phyloP scores from a whole-genome alignment of 2,797 vertebrate species.

The Enoplosus armatus region DNA sequence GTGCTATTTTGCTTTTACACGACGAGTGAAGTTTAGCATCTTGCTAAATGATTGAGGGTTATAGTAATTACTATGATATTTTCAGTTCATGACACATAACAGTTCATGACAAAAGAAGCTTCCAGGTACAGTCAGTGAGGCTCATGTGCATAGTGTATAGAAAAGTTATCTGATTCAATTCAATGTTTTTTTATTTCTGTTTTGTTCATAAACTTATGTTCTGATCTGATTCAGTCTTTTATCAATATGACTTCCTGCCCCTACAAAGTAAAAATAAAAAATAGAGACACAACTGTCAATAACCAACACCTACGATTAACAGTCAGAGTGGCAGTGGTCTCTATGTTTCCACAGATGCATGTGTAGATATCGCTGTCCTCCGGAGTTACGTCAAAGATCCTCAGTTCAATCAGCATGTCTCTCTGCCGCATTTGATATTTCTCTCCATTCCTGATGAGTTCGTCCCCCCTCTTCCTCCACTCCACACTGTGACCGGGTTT shows the following conservation, averaged over 20 bases:
- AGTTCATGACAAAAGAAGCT: not conserved
- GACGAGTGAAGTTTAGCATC: not conserved
- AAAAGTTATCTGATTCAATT: not conserved
- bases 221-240: not conserved
- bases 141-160: not conserved
- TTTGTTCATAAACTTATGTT: not conserved
- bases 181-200: not conserved
- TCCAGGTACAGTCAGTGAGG: too few species aligned
- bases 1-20: not conserved
- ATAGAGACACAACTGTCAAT: not conserved
- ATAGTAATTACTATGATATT: not conserved
- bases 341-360: conserved; percentile 85
- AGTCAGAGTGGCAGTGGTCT: conserved; percentile 86
- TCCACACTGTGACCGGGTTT: conserved; percentile 73
- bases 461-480: conserved; percentile 84
- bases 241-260: too few species aligned
- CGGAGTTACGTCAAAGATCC: conserved; percentile 80
- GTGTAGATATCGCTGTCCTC: conserved; percentile 89
- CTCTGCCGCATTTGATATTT: conserved; percentile 88
- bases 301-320: conserved; percentile 85
- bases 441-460: conserved; percentile 74
- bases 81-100: too few species aligned
- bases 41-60: not conserved
- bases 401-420: conserved; percentile 81
- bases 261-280: not conserved